These are phyloP conservation scores for Emmelina monodactyla DNA, from an alignment of 2,888 invertebrate species.

Conservation along the genomic window DNA sequence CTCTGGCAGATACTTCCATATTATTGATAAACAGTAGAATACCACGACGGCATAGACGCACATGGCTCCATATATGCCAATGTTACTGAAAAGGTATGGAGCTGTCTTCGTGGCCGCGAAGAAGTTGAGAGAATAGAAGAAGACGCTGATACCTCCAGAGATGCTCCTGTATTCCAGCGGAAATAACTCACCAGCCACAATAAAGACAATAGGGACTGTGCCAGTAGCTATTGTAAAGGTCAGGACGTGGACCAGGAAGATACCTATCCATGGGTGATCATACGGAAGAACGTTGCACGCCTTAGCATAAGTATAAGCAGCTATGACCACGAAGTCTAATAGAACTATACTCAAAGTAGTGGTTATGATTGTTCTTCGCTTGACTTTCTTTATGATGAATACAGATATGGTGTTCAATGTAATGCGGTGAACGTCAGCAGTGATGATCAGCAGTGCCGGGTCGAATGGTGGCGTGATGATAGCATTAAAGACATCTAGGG, in stretches of 20 bases:
- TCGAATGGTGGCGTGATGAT: conserved; percentile 27
- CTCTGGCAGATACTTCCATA: conserved; percentile 35
- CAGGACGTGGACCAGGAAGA: conserved; percentile 24
- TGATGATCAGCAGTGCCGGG: conserved; percentile 25
- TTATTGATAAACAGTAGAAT: conserved; percentile 28
- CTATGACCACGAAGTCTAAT: conserved; percentile 23
- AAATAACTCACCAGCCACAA: conserved; percentile 73
- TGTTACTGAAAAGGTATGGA: conserved; percentile 26
- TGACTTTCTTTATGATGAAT: conserved; percentile 28
- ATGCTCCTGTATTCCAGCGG: conserved; percentile 65
- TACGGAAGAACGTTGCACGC: conserved; percentile 22
- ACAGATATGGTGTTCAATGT: conserved; percentile 27
- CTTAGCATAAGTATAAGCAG: conserved; percentile 29
- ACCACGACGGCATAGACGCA: conserved; percentile 31
- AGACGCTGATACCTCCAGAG: conserved; percentile 46
- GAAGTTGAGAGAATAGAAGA: conserved; percentile 32
- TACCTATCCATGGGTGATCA: conserved; percentile 30
- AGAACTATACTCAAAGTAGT: conserved; percentile 24
- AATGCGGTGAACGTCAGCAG: conserved; percentile 29
- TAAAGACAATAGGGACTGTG: conserved; percentile 70
- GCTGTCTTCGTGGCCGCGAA: conserved; percentile 36
- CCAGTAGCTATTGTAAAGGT: conserved; percentile 65
- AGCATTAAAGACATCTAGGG: conserved; percentile 26
- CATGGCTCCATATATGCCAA: conserved; percentile 35
- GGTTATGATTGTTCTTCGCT: conserved; percentile 29